phyloP scores from a whole-genome alignment of 2,888 invertebrate genomes.

The Apomyelois bistriatella region DNA sequence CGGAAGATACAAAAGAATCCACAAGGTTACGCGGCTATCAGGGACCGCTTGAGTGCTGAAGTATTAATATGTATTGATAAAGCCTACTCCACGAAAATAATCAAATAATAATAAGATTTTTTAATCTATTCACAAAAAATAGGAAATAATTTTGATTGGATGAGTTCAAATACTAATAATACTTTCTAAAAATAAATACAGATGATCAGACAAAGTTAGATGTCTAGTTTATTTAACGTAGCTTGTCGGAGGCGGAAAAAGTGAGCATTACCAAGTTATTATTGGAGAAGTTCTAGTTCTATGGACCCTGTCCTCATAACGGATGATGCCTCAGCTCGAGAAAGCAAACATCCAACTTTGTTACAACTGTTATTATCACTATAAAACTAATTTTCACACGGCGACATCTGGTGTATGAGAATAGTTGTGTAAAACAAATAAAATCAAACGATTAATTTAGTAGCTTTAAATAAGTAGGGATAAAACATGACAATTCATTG shows the following conservation, averaged over 20 bases:
- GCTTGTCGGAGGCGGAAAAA: slow-evolving; percentile 11
- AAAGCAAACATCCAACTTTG: slow-evolving; percentile 11
- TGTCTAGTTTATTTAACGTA: background rate
- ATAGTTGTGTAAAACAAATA: background rate
- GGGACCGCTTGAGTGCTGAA: too few relatives aligned
- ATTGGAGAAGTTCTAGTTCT: slow-evolving; percentile 25
- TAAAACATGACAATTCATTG: too few relatives aligned
- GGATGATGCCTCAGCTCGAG: slow-evolving; percentile 11
- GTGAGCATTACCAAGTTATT: slow-evolving; percentile 22
- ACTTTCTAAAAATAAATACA: background rate
- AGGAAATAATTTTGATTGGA: too few relatives aligned
- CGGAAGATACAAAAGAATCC: too few relatives aligned
- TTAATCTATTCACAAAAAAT: too few relatives aligned
- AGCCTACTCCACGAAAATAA: too few relatives aligned
- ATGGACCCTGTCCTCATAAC: slow-evolving; percentile 6
- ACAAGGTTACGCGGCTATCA: too few relatives aligned
- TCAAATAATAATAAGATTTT: too few relatives aligned
- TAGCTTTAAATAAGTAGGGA: too few relatives aligned
- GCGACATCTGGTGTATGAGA: background rate
- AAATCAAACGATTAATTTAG: background rate
- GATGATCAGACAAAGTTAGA: background rate
- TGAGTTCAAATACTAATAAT: background rate
- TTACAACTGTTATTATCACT: slow-evolving; percentile 3
- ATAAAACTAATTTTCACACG: background rate
- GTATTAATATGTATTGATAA: too few relatives aligned